Conservation (phyloP, 2,113 vertebrate genomes). For the Ctenomys sociabilis region DNA sequence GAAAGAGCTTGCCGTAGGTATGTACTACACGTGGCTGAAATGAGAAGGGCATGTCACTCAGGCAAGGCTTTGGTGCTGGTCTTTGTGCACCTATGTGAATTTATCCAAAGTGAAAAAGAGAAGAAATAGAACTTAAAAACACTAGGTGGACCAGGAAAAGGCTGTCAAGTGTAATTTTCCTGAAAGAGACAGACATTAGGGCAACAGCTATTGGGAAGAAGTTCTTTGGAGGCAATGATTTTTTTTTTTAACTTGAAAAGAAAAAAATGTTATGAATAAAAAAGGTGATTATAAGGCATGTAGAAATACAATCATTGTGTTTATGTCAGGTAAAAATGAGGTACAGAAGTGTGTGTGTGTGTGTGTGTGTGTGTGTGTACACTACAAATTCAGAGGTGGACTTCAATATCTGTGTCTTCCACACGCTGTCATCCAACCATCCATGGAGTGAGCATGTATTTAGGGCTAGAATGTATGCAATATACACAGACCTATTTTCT, state of each 20-base stretch:
- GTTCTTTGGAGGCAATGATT: not conserved
- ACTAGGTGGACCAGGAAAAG: not conserved
- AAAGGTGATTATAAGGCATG: not conserved
- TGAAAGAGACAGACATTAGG: not conserved
- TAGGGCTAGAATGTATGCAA: not conserved
- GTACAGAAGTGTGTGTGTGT: accelerated
- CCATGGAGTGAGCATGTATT: not conserved
- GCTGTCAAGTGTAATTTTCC: not conserved
- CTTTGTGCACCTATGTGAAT: not conserved
- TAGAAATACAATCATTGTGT: not conserved
- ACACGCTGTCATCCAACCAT: not conserved
- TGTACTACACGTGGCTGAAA: not conserved
- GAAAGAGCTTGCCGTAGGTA: too few relatives aligned
- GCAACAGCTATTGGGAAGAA: not conserved
- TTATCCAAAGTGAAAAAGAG: not conserved
- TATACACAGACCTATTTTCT: not conserved
- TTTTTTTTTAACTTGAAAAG: not conserved
- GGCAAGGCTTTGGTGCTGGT: not conserved
- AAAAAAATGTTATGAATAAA: not conserved
- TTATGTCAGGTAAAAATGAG: not conserved
- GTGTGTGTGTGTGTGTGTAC: too few relatives aligned
- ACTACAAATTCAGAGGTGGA: not conserved
- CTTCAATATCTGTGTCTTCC: not conserved
- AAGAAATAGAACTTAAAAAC: not conserved
- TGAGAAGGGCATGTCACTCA: not conserved